Conservation (phyloP, 2,113 vertebrate genomes). For the Cervus canadensis region DNA sequence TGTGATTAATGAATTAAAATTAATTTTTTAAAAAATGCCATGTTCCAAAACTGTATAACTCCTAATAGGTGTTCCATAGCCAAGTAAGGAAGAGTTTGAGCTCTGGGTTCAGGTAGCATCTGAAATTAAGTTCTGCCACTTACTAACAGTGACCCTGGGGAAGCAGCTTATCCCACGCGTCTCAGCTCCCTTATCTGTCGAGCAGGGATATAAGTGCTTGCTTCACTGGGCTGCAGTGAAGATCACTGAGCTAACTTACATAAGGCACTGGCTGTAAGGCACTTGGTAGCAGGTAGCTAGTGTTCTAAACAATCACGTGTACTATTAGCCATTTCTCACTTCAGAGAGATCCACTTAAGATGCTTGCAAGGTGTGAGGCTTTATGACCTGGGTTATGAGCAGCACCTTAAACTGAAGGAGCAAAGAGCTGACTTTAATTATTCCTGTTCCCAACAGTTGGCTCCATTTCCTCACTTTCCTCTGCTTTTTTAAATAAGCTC, state of each 20-base stretch:
- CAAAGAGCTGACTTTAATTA: neutral
- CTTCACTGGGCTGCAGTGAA: neutral
- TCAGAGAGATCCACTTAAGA: neutral
- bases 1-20: neutral
- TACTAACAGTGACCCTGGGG: neutral
- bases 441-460: neutral
- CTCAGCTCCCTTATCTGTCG: neutral
- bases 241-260: neutral
- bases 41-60: constrained; percentile 1
- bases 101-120: neutral
- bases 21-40: neutral
- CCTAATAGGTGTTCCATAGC: neutral
- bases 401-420: neutral
- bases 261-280: neutral
- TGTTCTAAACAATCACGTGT: neutral
- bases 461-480: neutral
- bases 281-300: neutral
- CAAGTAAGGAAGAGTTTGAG: neutral
- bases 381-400: neutral
- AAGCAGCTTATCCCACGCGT: neutral
- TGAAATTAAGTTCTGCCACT: neutral
- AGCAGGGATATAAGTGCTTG: neutral
- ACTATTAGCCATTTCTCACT: neutral
- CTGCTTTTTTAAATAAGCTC: neutral
- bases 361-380: neutral